Base-by-base conservation (phyloP, 2,113 vertebrate species). In the Seriola aureovittata region DNA sequence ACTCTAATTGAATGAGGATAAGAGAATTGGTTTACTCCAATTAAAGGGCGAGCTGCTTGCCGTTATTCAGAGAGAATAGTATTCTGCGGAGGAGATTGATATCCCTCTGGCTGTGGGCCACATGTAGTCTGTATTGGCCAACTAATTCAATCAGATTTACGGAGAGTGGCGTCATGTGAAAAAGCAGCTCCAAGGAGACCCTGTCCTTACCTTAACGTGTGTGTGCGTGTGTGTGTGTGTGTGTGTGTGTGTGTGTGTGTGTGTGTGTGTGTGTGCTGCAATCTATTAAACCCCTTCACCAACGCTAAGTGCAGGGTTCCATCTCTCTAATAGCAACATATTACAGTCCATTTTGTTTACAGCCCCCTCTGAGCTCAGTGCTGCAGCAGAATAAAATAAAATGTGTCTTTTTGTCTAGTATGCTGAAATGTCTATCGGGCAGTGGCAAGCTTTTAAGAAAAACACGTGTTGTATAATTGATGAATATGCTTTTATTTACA, bases 141-240 rank as follows among this genome's bases (percentile, higher is more conserved):
- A 66, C 83, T 94, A 92, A 94, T 93, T 93, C 83, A 93, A 94
- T 94, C 89, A 91, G 86, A 84, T 91, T 92, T 91, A 93, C 87
- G 71, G 92, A 91, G 88, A 91, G 83, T 94, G 89, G 90, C 84
- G 85, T 91, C 93, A 93, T 88, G 91, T 92, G 90, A 92, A 90
- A 89, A 84, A 90, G 85, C 81, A 69, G 76, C 79, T 90, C 89
- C 93, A 93, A 93, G 93, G 93, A 94, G 92, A 93, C 74, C 62
- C 78, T 88, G 90, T 86, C 92, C 92, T 90, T 89, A 84, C 58
- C 6, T 9, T n/a, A 42, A 42, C 40, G 13, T 82, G 38, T 77
- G 75, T 55, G 81, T 63, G 63, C 69, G 70, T 66, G 67, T 73
- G 75, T 81, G 81, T 72, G 68, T 78, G 79, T 75, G 66, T 68